A percentile compares a stretch with the other conserved stretches of the same genome.
phyloP scores from a whole-genome alignment of 2,113 vertebrate genomes.

The Silurus asotus region DNA sequence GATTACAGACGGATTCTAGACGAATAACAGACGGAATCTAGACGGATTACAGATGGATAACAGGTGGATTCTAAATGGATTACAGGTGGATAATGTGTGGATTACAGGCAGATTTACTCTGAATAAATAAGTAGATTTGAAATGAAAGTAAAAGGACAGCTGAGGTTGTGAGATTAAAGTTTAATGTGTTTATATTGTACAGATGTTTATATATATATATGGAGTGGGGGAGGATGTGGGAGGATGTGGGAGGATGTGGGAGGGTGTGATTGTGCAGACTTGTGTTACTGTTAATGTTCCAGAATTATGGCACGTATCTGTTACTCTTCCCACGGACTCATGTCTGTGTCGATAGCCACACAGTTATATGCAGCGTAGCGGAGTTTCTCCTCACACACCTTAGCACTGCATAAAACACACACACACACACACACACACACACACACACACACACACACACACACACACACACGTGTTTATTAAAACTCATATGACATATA shows the following conservation, averaged over 20 bases:
- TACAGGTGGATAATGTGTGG: too few relatives aligned
- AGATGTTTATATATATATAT: constrained; percentile 3
- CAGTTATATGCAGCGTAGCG: constrained; percentile 98
- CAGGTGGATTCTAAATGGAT: too few relatives aligned
- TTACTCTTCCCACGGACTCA: constrained; percentile 98
- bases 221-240: background rate
- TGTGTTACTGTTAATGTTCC: background rate
- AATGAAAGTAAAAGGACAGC: background rate
- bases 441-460: background rate
- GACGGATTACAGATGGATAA: too few relatives aligned
- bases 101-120: background rate
- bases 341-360: constrained; percentile 95
- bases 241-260: too few relatives aligned
- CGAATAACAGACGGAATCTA: too few relatives aligned
- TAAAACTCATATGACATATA: background rate
- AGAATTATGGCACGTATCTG: background rate
- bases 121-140: background rate
- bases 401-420: constrained; percentile 76
- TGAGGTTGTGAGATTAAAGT: background rate
- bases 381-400: constrained; percentile 94
- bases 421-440: constrained; percentile 13
- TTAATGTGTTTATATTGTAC: background rate
- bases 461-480: background rate
- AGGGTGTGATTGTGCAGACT: background rate
- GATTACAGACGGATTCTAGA: background rate